Evolutionary conservation across 2,888 invertebrate species (phyloP), one percentile per base, ranked within the genome.

Genomic region (Hydropsyche betteni): DNA sequence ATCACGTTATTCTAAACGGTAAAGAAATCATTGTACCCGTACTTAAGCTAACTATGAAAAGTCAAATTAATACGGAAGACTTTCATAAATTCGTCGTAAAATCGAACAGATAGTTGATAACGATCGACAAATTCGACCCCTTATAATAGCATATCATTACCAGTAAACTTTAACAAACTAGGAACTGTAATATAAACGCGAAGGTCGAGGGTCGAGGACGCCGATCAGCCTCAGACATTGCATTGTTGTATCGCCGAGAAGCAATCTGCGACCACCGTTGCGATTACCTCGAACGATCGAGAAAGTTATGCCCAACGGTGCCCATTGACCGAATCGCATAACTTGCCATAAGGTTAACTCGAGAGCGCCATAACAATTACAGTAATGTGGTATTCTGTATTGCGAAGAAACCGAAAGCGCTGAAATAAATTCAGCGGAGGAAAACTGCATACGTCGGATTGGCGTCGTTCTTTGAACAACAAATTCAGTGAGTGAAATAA

Each of bases 341-440:
- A 61, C 16, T 61, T 12, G 33, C 61, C 33, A 61, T 44, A 10
- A 61, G 10, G 61, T 61, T 61, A 61, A 33, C 61, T 16, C 61
- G 33, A 61, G 24, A 24, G 33, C 34, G 34, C 61, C 16, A 33
- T 61, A 61, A 61, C 61, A 61, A 61, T 61, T 61, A 61, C 61
- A 6, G 61, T 61, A 61, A 61, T 33, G 55, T n/a, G 5, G 6
- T n/a, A n/a, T n/a, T n/a, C 55, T n/a, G 55, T 55, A 55, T n/a
- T 14, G n/a, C n/a, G 55, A n/a, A 2, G 51, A n/a, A 55, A 55
- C 16, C n/a, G 55, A 14, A 55, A n/a, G 55, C 14, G 8, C 55
- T 55, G 10, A 55, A n/a, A 16, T 55, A 16, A 55, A 55, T 14
- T 16, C 55, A 16, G n/a, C n/a, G n/a, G 12, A 55, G 4, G 16